Evolutionary conservation across 2,797 vertebrate genomes (phyloP).

Genomic region (Anguilla obscura): DNA sequence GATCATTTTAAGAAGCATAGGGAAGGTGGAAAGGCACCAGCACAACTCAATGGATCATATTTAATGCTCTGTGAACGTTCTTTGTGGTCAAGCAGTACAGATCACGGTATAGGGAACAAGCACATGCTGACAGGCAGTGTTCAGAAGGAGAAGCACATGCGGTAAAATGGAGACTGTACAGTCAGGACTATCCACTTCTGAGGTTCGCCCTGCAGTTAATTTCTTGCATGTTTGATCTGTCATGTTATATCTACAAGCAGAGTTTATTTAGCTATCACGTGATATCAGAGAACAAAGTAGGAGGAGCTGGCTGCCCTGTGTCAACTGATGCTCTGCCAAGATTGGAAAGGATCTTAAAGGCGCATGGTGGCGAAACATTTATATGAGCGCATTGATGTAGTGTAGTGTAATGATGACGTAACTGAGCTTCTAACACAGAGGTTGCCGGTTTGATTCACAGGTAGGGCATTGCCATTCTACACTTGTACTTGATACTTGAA

Average conservation of each 20-base stretch:
- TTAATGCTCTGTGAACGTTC: not conserved
- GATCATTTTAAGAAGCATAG: too few relatives aligned
- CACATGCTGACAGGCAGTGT: not conserved
- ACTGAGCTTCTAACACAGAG: too few relatives aligned
- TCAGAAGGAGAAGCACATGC: not conserved
- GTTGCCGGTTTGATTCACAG: too few relatives aligned
- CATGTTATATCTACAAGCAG: not conserved
- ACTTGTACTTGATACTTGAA: too few relatives aligned
- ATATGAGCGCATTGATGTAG: too few relatives aligned
- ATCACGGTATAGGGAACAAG: not conserved
- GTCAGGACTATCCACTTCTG: not conserved
- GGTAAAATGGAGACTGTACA: not conserved
- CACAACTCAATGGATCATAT: too few relatives aligned
- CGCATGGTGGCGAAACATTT: not conserved
- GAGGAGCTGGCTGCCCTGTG: not conserved
- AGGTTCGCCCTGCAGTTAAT: not conserved
- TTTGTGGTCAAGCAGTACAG: not conserved
- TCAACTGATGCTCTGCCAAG: not conserved
- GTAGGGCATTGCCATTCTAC: too few relatives aligned
- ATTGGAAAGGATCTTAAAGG: not conserved
- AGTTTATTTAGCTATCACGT: not conserved
- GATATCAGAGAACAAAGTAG: not conserved
- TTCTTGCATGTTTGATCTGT: not conserved
- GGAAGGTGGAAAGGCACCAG: not conserved
- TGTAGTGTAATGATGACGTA: too few relatives aligned